Conservation (phyloP, 2,113 vertebrate species). For the Excalfactoria chinensis region DNA sequence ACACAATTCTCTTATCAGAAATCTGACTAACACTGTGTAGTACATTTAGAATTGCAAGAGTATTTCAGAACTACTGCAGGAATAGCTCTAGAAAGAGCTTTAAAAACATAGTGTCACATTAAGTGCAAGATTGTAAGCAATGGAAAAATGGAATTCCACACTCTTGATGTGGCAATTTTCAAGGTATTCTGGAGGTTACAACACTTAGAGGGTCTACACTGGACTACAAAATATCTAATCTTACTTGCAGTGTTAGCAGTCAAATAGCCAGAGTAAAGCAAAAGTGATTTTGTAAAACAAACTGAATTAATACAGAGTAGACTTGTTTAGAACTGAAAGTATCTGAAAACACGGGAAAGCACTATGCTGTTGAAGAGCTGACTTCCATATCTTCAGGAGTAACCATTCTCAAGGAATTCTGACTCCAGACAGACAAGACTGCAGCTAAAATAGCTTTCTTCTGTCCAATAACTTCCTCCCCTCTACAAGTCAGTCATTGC, state of each 20-base stretch:
- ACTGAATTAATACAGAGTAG: not conserved
- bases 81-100: not conserved
- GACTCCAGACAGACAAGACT: not conserved
- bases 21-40: not conserved
- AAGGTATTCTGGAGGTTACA: not conserved
- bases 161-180: not conserved
- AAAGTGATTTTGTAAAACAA: not conserved
- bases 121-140: not conserved
- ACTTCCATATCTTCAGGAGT: not conserved
- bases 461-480: not conserved
- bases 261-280: not conserved
- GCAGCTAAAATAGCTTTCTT: not conserved
- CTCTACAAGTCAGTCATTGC: not conserved
- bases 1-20: not conserved
- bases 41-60: not conserved
- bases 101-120: not conserved
- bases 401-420: not conserved
- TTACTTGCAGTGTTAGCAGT: not conserved
- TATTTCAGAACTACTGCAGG: not conserved
- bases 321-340: not conserved
- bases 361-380: not conserved
- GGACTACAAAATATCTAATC: not conserved
- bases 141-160: not conserved
- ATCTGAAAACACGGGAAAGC: not conserved
- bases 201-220: not conserved